Percentiles rank a stretch among this genome's conserved stretches.
phyloP scores from a whole-genome alignment of 2,113 vertebrate genomes.

The Cranoglanis bouderius region DNA sequence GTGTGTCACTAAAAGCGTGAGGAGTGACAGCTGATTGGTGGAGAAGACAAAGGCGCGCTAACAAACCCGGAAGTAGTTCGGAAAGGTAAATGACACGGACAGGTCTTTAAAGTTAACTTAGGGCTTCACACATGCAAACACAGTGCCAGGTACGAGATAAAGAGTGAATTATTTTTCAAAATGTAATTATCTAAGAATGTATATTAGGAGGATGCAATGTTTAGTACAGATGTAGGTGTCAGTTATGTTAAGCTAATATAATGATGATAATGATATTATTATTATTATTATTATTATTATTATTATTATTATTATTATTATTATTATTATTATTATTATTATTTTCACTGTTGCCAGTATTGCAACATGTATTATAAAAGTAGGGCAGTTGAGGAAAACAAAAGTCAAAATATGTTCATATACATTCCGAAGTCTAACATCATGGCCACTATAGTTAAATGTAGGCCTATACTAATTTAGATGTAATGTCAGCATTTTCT shows the following conservation, averaged over 20 bases:
- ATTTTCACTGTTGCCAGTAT: neutral
- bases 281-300: no score
- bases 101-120: neutral
- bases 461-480: neutral
- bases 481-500: neutral
- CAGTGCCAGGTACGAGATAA: neutral
- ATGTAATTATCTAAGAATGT: neutral
- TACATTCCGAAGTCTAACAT: neutral
- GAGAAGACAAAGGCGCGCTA: constrained; percentile 6
- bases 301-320: no score
- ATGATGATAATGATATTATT: no score
- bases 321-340: no score
- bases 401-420: neutral
- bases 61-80: constrained; percentile 6
- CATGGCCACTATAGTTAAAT: neutral
- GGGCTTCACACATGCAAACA: neutral
- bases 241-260: neutral
- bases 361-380: neutral
- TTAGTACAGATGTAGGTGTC: neutral
- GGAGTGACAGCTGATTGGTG: constrained; percentile 33
- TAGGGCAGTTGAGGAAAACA: neutral
- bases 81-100: neutral
- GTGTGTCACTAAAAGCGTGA: neutral
- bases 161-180: neutral
- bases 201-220: neutral